Evolutionary conservation across 53 echinoderm and acorn worm genomes (phyloP).

Genomic region (Arbacia lixula): DNA sequence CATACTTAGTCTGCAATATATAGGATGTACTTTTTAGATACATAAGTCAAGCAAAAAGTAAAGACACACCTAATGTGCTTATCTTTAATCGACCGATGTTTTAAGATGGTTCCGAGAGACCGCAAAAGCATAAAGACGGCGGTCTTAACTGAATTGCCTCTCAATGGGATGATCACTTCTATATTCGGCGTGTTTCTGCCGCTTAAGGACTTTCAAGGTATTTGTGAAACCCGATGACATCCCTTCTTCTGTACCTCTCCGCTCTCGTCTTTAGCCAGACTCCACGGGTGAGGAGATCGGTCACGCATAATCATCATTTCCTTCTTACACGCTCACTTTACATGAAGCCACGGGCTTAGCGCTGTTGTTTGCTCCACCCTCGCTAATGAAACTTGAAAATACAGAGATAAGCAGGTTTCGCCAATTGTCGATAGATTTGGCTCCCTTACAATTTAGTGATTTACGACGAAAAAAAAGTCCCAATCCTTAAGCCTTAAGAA

Average conservation of each 20-base stretch:
- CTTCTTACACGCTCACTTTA: not conserved
- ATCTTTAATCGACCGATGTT: no score
- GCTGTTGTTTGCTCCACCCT: constrained; percentile 37
- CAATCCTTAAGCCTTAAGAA: no score
- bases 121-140: not conserved
- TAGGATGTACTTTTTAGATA: no score
- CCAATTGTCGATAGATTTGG: no score
- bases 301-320: constrained; percentile 32
- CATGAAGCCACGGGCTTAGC: not conserved
- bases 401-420: not conserved
- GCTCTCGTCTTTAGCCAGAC: not conserved
- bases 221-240: not conserved
- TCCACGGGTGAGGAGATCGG: not conserved
- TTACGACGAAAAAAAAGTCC: no score
- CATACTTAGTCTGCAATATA: no score
- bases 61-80: no score
- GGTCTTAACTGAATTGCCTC: not conserved
- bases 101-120: no score
- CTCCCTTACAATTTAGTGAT: not conserved
- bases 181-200: constrained; percentile 19
- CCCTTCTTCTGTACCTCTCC: no score
- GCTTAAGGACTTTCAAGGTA: not conserved
- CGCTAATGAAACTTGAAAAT: constrained; percentile 22
- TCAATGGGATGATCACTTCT: not conserved
- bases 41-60: no score